Conservation (phyloP, 2,113 vertebrate genomes). For the Blennius ocellaris region DNA sequence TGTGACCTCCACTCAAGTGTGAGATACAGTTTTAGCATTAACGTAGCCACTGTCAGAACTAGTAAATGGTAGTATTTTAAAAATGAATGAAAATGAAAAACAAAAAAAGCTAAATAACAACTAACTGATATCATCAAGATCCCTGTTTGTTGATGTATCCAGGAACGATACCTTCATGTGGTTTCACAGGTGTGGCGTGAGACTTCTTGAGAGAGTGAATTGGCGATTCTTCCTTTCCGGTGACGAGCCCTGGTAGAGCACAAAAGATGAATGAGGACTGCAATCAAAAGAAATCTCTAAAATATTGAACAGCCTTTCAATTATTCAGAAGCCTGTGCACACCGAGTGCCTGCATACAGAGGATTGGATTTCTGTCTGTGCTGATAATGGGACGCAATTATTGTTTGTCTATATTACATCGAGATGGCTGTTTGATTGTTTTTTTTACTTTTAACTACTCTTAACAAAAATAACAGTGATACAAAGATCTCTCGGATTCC, state of each 20-base stretch:
- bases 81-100: too few relatives aligned
- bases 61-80: too few relatives aligned
- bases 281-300: not conserved
- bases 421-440: not conserved
- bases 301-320: not conserved
- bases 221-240: conserved; percentile 75
- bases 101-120: too few relatives aligned
- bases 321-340: not conserved
- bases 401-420: not conserved
- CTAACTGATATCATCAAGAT: too few relatives aligned
- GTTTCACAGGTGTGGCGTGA: conserved; percentile 79
- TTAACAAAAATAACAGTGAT: not conserved
- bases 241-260: conserved; percentile 77
- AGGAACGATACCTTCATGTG: conserved; percentile 75
- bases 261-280: not conserved
- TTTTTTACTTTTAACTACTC: too few relatives aligned
- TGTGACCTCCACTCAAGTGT: not conserved
- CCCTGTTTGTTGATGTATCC: too few relatives aligned
- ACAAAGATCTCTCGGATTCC: too few relatives aligned
- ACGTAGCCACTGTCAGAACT: too few relatives aligned
- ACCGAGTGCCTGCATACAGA: not conserved
- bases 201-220: conserved; percentile 73
- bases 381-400: not conserved
- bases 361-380: not conserved
- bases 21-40: not conserved